Evolutionary conservation across 2,113 vertebrate genomes (phyloP), one percentile per base, ranked within the genome.

Genomic region (Cisticola juncidis): DNA sequence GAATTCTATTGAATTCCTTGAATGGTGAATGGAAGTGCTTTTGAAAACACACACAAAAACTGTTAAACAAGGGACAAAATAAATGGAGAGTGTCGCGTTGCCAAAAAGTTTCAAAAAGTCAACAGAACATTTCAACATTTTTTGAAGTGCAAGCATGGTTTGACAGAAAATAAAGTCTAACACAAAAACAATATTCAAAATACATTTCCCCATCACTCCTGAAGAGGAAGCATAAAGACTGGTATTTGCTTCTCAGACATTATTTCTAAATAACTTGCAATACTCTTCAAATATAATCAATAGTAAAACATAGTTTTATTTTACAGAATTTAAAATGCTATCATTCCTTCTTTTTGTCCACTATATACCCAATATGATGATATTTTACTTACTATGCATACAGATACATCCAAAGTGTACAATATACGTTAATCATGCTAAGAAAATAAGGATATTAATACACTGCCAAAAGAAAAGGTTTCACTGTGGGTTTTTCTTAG

Each of bases 1-100:
- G 94, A 96, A 96, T 96, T 95, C 95, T 89, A 94, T 95, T 96
- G 93, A 95, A 96, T 95, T 87, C 83, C 65, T 91, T 96, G 94
- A 97, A 97, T 96, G 86, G 91, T 96, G 94, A 96, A 96, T 96
- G 86, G 91, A 95, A 95, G 86, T 91, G 92, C 92, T 96, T 96
- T 95, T 92, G 91, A 95, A 97, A 95, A 97, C 91, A 94, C 92
- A 95, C 88, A 97, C 92, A 95, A 86, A 91, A 97, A 95, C 80
- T 84, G 76, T 91, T 91, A 78, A 94, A 92, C 94, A 95, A 88
- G 88, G 83, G 77, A 95, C 69, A 96, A 91, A 94, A 95, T 81
- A 96, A 97, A 95, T 89, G 69, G 60, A 86, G 82, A 95, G 69
- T 14, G 14, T 17, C 3, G 1, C 0, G 0, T 21, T 89, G 80